Evolutionary conservation across 2,888 invertebrate genomes (phyloP).

Genomic region (Eristalis intricaria): DNA sequence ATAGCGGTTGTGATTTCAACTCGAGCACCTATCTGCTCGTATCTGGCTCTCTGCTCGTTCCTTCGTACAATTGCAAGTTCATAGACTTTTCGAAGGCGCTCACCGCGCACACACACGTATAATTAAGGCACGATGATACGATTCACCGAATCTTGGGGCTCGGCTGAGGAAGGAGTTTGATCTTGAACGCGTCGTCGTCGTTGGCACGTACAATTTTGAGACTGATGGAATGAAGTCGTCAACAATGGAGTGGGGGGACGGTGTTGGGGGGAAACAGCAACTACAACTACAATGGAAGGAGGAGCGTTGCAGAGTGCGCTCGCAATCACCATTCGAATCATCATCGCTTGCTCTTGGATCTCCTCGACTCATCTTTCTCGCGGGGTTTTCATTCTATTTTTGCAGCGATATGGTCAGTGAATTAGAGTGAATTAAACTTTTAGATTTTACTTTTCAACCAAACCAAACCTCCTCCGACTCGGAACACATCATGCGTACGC

Average conservation of each 20-base stretch:
- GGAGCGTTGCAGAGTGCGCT: background rate
- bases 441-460: constrained; percentile 54
- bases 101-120: constrained; percentile 46
- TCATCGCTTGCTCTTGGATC: constrained; percentile 4
- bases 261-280: constrained; percentile 14
- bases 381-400: constrained; percentile 1
- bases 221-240: constrained; percentile 65
- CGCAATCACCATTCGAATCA: constrained; percentile 60
- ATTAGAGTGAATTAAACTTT: constrained; percentile 73
- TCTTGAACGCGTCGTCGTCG: constrained; percentile 61
- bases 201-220: constrained; percentile 62
- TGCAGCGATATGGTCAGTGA: constrained; percentile 73
- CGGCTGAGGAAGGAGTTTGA: constrained; percentile 34
- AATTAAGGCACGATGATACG: constrained; percentile 71
- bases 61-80: constrained; percentile 53
- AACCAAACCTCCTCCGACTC: constrained; percentile 21
- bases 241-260: constrained; percentile 8
- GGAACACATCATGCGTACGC: constrained; percentile 51
- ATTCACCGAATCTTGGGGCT: constrained; percentile 62
- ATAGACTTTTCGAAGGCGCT: constrained; percentile 68
- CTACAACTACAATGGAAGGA: constrained; percentile 20
- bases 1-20: constrained; percentile 66
- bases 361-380: background rate
- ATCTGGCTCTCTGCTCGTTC: constrained; percentile 9
- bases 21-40: constrained; percentile 7